Evolutionary conservation across 2,888 invertebrate genomes (phyloP).

Genomic region (Criorhina ranunculi): DNA sequence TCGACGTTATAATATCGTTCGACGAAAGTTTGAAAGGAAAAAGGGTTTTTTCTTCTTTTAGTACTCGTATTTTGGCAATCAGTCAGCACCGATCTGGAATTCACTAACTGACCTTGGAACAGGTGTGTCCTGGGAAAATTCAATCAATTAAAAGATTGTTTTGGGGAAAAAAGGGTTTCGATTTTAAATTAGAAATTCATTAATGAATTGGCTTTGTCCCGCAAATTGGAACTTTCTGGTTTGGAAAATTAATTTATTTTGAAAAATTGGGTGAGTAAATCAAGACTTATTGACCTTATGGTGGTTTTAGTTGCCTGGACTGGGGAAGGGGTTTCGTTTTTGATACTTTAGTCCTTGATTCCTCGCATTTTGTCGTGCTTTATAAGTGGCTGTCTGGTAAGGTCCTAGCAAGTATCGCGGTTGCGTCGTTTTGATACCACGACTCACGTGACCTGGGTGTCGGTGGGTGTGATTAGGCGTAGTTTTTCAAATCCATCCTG

Average conservation of each 20-base stretch:
- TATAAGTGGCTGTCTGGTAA: too few species aligned
- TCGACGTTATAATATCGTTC: background rate
- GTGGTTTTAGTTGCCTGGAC: too few species aligned
- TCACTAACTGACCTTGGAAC: background rate
- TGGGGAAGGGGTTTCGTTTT: too few species aligned
- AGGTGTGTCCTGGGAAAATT: background rate
- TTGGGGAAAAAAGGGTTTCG: background rate
- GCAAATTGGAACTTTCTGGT: background rate
- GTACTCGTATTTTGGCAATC: constrained; percentile 7
- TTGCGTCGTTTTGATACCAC: too few species aligned
- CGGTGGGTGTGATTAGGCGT: too few species aligned
- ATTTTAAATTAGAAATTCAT: constrained; percentile 11
- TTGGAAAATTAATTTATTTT: too few species aligned
- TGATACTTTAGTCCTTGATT: too few species aligned
- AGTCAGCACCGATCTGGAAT: constrained; percentile 7
- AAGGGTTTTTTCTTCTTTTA: constrained; percentile 40
- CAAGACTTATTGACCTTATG: too few species aligned
- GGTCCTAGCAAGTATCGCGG: too few species aligned
- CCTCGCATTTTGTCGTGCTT: too few species aligned
- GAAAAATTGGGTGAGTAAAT: background rate
- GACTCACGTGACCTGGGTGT: too few species aligned
- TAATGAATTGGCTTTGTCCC: constrained; percentile 3
- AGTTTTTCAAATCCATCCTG: too few species aligned
- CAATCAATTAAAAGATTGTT: background rate
- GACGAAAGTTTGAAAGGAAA: constrained; percentile 14